Percentiles rank a stretch among this genome's conserved stretches.
Evolutionary conservation across 2,888 invertebrate species (phyloP).

Genomic region (Tuberolachnus salignus): DNA sequence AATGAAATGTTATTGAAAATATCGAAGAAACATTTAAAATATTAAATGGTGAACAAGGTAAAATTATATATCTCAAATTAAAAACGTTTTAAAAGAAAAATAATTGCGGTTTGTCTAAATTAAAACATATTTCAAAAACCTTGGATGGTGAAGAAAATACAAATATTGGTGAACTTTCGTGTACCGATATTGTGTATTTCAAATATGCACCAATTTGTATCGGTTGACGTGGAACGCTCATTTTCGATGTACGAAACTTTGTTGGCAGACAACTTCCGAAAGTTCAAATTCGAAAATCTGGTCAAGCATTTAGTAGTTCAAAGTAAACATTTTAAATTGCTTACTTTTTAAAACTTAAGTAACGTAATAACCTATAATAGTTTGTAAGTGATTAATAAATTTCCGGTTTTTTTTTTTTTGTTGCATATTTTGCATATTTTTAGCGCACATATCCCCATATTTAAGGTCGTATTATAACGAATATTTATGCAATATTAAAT

Average conservation of each 20-base stretch:
- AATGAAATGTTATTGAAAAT: conserved; percentile 10
- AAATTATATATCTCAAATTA: neutral
- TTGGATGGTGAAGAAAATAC: conserved; percentile 13
- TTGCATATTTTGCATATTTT: conserved; percentile 3
- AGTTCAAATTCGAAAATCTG: conserved; percentile 14
- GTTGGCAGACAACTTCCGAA: neutral
- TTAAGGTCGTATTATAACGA: neutral
- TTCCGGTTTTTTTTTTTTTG: no score
- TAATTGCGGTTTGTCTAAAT: conserved; percentile 4
- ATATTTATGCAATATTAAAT: neutral
- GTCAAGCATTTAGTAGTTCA: neutral
- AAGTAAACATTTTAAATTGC: no score
- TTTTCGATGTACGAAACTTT: no score
- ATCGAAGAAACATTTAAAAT: neutral
- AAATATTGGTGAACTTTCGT: neutral
- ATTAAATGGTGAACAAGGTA: neutral
- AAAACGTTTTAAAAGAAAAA: conserved; percentile 9
- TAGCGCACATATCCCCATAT: neutral
- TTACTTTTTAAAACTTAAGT: neutral
- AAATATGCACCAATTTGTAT: conserved; percentile 6
- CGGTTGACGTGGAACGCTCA: neutral
- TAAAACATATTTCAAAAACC: no score
- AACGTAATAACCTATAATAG: neutral
- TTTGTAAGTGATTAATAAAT: neutral
- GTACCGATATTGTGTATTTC: neutral